Conservation (phyloP, 2,888 invertebrate genomes). For the Nomada lathburiana region DNA sequence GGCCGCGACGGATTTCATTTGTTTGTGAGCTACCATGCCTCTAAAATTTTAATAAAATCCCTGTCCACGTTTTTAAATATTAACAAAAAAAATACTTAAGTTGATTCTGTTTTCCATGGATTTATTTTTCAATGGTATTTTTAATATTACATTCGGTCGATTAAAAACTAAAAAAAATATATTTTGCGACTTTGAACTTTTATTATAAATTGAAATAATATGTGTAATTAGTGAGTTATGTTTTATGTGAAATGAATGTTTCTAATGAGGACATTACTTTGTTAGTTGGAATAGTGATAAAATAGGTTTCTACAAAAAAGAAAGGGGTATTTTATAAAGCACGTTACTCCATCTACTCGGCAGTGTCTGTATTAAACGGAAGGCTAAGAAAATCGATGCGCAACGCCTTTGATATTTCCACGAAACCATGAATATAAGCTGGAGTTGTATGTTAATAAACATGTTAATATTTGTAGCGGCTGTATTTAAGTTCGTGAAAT, state of each 20-base stretch:
- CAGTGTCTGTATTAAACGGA: not conserved
- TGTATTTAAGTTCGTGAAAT: no score
- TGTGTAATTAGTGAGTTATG: no score
- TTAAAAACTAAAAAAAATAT: not conserved
- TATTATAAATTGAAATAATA: no score
- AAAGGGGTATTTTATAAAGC: not conserved
- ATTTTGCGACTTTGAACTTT: not conserved
- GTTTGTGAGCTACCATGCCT: not conserved
- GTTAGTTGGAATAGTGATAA: constrained; percentile 46
- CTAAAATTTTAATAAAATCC: not conserved
- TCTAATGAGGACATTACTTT: not conserved
- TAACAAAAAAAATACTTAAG: no score
- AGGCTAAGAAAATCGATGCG: constrained; percentile 46
- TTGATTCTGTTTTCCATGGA: no score
- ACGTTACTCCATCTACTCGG: constrained; percentile 54
- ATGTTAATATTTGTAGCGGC: not conserved
- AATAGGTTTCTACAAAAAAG: constrained; percentile 39
- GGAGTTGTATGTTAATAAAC: not conserved
- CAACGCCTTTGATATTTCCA: constrained; percentile 1
- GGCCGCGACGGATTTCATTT: not conserved
- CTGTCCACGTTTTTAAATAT: no score
- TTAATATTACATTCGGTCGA: not conserved
- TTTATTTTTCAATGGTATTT: no score
- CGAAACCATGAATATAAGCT: no score
- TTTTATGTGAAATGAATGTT: not conserved